Evolutionary conservation across 2,797 vertebrate species (phyloP).

Genomic region (Pantherophis alleghaniensis): DNA sequence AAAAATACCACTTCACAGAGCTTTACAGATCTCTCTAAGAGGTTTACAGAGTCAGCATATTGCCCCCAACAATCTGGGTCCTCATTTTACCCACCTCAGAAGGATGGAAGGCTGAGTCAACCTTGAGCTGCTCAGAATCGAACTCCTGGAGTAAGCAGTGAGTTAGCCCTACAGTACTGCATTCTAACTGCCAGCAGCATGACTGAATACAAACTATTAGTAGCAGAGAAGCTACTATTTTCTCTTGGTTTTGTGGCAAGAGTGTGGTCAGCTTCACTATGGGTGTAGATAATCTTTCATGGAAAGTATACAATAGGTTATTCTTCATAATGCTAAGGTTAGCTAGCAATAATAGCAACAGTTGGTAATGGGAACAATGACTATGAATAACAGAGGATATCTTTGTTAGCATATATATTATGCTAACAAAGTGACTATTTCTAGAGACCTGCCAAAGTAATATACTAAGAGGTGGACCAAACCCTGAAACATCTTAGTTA

Average conservation of each 20-base stretch:
- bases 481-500: not conserved
- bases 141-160: too few species aligned
- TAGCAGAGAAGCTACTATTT: not conserved
- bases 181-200: not conserved
- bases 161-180: too few species aligned
- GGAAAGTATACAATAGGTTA: not conserved
- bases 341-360: not conserved
- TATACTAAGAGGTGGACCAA: not conserved
- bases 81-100: too few species aligned
- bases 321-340: not conserved
- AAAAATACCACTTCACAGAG: too few species aligned
- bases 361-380: not conserved
- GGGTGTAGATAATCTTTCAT: not conserved
- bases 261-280: not conserved
- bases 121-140: fast-evolving
- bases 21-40: too few species aligned
- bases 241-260: not conserved
- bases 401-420: not conserved
- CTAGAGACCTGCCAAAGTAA: not conserved
- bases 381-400: not conserved
- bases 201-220: not conserved
- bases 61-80: too few species aligned
- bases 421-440: not conserved
- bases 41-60: too few species aligned
- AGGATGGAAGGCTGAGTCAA: too few species aligned